Conservation (phyloP, 2,797 vertebrate species). For the Cuculus canorus region DNA sequence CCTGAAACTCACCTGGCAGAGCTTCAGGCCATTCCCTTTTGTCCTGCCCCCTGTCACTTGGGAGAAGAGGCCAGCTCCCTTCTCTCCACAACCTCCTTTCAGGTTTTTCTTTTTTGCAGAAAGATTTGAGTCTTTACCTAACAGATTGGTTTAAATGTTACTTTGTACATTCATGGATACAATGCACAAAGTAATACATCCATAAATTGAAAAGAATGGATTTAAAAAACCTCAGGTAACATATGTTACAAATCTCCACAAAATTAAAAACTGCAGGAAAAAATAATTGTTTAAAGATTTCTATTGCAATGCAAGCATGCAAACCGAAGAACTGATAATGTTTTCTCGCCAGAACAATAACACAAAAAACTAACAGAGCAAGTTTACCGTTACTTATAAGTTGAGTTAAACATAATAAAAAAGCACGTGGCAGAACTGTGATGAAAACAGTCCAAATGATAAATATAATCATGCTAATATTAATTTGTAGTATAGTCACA, state of each 20-base stretch:
- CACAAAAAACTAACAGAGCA: not conserved
- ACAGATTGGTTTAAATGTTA: not conserved
- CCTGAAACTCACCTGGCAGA: too few relatives aligned
- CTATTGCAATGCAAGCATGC: not conserved
- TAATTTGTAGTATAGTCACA: not conserved
- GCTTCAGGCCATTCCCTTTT: too few relatives aligned
- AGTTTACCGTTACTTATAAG: not conserved
- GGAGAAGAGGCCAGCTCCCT: too few relatives aligned
- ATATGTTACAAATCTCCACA: not conserved
- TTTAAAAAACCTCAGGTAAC: not conserved
- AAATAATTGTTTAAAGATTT: not conserved
- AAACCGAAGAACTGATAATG: not conserved
- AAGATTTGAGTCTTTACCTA: not conserved
- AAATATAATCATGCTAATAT: not conserved
- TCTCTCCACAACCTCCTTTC: too few relatives aligned
- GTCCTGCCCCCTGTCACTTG: too few relatives aligned
- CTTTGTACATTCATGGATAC: not conserved
- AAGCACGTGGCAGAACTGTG: not conserved
- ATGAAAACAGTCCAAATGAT: not conserved
- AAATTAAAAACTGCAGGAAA: not conserved
- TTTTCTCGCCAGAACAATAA: not conserved
- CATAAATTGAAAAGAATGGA: not conserved
- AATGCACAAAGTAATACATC: not conserved
- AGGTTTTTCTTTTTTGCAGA: not conserved
- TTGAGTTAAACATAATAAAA: not conserved